These are phyloP conservation scores for Brachionus paranguensis DNA, from an alignment of 1,140 invertebrate species.

Conservation along the genomic window DNA sequence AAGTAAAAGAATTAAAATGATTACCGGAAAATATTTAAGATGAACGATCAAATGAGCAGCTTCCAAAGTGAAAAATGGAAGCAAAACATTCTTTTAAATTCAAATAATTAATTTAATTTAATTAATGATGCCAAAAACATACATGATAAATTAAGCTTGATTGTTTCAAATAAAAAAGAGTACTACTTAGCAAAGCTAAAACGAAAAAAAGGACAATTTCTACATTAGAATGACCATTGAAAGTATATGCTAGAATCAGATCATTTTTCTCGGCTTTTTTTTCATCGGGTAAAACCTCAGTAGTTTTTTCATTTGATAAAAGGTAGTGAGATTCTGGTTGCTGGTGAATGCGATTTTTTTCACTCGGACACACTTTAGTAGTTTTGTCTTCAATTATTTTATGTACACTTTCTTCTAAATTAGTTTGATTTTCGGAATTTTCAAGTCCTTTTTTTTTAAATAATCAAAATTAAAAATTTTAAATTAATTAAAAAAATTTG, in stretches of 20 bases:
- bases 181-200: not conserved
- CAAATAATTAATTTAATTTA: not conserved
- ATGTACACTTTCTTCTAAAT: not conserved
- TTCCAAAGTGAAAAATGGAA: conserved; percentile 13
- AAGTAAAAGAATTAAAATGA: not conserved
- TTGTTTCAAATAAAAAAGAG: not conserved
- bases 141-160: not conserved
- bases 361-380: not conserved
- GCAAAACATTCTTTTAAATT: conserved; percentile 10
- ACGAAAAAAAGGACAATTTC: not conserved
- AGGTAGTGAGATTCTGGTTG: not conserved
- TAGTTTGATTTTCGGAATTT: not conserved
- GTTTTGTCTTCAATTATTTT: not conserved
- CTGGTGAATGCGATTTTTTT: not conserved
- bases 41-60: not conserved
- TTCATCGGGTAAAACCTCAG: not conserved
- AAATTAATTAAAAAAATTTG: not conserved
- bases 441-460: not conserved
- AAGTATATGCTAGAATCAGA: not conserved
- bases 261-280: not conserved
- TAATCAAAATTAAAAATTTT: not conserved
- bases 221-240: conserved; percentile 2
- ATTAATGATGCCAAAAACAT: not conserved
- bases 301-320: not conserved
- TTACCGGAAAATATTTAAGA: conserved; percentile 13